Conservation (phyloP, 1,140 invertebrate species). For the Orchestia grillus region DNA sequence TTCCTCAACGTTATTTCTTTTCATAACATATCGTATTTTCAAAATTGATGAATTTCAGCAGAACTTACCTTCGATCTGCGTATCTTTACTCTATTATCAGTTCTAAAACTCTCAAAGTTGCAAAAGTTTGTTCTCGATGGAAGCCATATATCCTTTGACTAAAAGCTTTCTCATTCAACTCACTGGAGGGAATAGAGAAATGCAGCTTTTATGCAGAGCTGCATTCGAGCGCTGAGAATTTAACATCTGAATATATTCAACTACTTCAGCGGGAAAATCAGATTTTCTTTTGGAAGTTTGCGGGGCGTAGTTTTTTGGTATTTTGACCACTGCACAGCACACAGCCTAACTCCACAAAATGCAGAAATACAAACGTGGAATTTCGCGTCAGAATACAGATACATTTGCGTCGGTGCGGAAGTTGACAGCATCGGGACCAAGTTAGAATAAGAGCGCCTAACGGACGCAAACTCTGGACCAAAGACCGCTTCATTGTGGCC, state of each 20-base stretch:
- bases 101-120: background rate
- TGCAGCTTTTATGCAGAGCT: background rate
- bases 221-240: background rate
- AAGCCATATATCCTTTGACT: background rate
- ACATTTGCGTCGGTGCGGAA: background rate
- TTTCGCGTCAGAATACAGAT: background rate
- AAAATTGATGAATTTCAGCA: background rate
- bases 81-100: background rate
- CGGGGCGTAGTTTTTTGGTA: background rate
- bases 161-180: background rate
- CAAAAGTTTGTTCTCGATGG: background rate
- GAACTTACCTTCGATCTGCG: background rate
- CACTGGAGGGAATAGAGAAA: background rate
- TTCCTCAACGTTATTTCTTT: background rate
- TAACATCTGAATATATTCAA: background rate
- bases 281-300: background rate
- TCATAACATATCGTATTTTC: background rate
- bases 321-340: background rate
- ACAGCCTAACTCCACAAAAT: background rate
- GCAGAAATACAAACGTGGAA: background rate
- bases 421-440: background rate
- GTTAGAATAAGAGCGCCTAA: background rate
- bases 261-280: background rate
- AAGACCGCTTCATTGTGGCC: background rate
- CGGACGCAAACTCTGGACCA: background rate